Evolutionary conservation across 2,888 invertebrate species (phyloP), one percentile per base, ranked within the genome.

Genomic region (Odontomyia ornata): DNA sequence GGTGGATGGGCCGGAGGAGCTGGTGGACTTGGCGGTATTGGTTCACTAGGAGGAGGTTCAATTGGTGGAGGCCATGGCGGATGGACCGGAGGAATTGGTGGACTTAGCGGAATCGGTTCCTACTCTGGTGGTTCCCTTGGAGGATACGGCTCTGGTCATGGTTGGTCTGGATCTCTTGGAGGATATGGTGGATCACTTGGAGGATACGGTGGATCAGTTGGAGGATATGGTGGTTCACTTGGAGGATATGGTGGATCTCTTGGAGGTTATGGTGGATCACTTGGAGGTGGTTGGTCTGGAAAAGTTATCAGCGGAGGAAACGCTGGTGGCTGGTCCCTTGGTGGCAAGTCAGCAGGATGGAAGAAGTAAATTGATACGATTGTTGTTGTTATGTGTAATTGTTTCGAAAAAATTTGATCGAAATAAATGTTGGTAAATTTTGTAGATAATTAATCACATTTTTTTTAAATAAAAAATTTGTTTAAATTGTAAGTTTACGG

Each of bases 341-440:
- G 43, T 11, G 18, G 21, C 21, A 69, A 69, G n/a, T 69, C 69
- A 47, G 69, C 47, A 23, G 46, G 69, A 46, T 69, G 69, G 69
- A 69, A 69, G 27, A 69, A 69, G 47, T 69, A 69, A 47, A 69
- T 69, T 18, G 7, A 18, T 27, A 46, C n/a, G 21, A 36, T 21
- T 65, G 47, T 46, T 60, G 11, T 46, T 69, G 47, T 69, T 69
- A 25, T 69, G 23, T 15, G 23, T 46, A 9, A 46, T 23, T 69
- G 69, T 65, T 36, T 36, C 36, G 9, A 36, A 9, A 5, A 9
- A 36, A 5, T 36, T 36, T 36, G 3, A 36, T 36, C 9, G 36
- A 36, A 36, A 36, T 36, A 36, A 36, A n/a, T n/a, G n/a, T n/a
- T n/a, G n/a, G n/a, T 64, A 64, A 27, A 64, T 28, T 64, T 64